Percentiles rank a stretch among this genome's conserved stretches.
Conservation (phyloP, 2,797 vertebrate species). For the Etheostoma nigrum region DNA sequence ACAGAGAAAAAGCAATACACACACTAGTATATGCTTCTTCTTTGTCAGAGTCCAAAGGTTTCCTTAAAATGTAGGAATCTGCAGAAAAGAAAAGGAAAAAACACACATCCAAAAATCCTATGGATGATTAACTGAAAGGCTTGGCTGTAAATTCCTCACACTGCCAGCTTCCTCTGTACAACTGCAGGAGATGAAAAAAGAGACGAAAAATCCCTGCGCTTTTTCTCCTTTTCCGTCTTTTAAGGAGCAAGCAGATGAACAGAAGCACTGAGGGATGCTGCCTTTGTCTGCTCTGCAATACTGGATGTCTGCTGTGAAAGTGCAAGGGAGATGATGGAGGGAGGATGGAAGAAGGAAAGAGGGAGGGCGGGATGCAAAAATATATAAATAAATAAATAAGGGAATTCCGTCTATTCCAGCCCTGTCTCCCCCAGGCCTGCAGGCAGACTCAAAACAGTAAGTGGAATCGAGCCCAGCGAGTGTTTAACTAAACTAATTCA, state of each 20-base stretch:
- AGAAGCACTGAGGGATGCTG: constrained; percentile 73
- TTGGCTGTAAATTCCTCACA: constrained; percentile 51
- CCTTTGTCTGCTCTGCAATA: constrained; percentile 79
- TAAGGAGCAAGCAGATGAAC: constrained; percentile 62
- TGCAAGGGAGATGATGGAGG: constrained; percentile 72
- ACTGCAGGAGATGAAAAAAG: constrained; percentile 27
- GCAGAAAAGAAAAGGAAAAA: not conserved
- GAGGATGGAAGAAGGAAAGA: constrained; percentile 61
- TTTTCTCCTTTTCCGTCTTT: constrained; percentile 43
- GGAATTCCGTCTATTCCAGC: constrained; percentile 71
- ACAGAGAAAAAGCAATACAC: constrained; percentile 8
- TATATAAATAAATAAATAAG: constrained; percentile 35
- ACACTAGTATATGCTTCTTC: constrained; percentile 9
- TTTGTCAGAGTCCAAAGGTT: constrained; percentile 36
- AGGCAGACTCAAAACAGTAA: constrained; percentile 53
- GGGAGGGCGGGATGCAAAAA: constrained; percentile 62
- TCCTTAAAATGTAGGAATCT: constrained; percentile 32
- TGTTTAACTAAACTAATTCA: constrained; percentile 61
- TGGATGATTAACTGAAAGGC: constrained; percentile 24
- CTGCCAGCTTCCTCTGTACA: constrained; percentile 33
- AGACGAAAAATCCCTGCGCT: constrained; percentile 45
- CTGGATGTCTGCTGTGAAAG: constrained; percentile 74
- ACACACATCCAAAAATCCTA: constrained; percentile 38
- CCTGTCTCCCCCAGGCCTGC: constrained; percentile 49
- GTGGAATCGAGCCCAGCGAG: constrained; percentile 36